Evolutionary conservation across 2,113 vertebrate species (phyloP), one percentile per base, ranked within the genome.

Genomic region (Dicerorhinus sumatrensis): DNA sequence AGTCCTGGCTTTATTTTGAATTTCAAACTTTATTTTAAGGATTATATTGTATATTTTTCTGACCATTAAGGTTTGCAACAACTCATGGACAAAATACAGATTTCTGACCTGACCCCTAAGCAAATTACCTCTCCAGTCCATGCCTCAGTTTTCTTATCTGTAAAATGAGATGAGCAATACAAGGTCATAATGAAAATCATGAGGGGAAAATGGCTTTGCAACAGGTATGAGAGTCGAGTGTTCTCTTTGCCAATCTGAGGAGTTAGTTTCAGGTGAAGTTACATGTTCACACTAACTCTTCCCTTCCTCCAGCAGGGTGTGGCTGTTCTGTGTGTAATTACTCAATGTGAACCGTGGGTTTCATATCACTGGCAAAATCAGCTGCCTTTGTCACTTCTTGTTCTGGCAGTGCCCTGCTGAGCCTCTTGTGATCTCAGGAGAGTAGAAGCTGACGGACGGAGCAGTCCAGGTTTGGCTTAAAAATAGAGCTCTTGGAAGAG

Each of bases 371-470:
- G 9, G 93, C 6, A 58, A 93, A 70, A 97, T 97, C 97, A 94
- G 89, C 85, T 86, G 81, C 77, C 60, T 39, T 39, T 94, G 93
- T 87, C 72, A 94, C 91, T 98, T 98, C 98, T 96, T 96, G 56
- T 96, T 91, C 80, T 93, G 80, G 60, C 69, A n/a, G 80, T 20
- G 0, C 91, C 73, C 75, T 54, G 72, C 93, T 97, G 87, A 94
- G 51, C 36, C n/a, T 79, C 91, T 93, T 17, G 8, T 97, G 95
- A 91, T 91, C 85, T 83, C 42, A 11, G 42, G 76, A 77, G 65
- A 27, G 54, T 69, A 62, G 93, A 86, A 75, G 42, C 9, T 60
- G 48, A n/a, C 58, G 73, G 92, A 23, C 1, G 7, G 67, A 92
- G 56, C 80, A 14, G 48, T 83, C 17, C 42, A 84, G 70, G 51